Evolutionary conservation across 2,888 invertebrate species (phyloP).

Genomic region (Crepidodera aurea): DNA sequence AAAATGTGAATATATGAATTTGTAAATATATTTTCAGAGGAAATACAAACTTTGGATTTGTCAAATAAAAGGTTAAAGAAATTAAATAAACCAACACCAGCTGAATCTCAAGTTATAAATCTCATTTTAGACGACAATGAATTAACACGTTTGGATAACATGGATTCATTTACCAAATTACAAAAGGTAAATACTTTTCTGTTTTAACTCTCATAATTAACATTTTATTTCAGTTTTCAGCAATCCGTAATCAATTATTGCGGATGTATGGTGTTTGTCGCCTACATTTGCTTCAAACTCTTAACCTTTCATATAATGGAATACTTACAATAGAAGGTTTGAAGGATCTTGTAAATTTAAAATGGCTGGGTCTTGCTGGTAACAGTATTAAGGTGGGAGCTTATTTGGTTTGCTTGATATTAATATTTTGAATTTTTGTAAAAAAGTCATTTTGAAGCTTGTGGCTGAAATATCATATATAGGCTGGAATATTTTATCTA

Average conservation of each 20-base stretch:
- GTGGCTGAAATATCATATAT: no score
- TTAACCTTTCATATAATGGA: slow-evolving; percentile 87
- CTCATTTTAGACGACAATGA: slow-evolving; percentile 88
- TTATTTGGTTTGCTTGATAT: slow-evolving; percentile 22
- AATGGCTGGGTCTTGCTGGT: slow-evolving; percentile 83
- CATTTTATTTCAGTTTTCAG: slow-evolving; percentile 73
- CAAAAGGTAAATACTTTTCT: slow-evolving; percentile 70
- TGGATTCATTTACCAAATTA: slow-evolving; percentile 81
- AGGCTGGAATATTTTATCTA: no score
- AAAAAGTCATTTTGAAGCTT: no score
- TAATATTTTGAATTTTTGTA: neutral
- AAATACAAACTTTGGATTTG: slow-evolving; percentile 68
- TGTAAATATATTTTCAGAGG: slow-evolving; percentile 24
- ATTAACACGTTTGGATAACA: slow-evolving; percentile 84
- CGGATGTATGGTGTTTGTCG: slow-evolving; percentile 89
- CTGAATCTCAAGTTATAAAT: slow-evolving; percentile 73
- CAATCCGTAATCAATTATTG: slow-evolving; percentile 83
- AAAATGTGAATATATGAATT: neutral
- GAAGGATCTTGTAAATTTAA: slow-evolving; percentile 81
- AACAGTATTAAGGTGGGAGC: slow-evolving; percentile 83
- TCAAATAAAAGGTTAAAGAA: slow-evolving; percentile 83
- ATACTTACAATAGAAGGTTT: slow-evolving; percentile 90
- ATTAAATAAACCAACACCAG: slow-evolving; percentile 75
- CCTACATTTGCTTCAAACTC: slow-evolving; percentile 78
- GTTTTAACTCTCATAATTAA: slow-evolving; percentile 11